Percentiles rank a stretch among this genome's conserved stretches.
Conservation (phyloP, 2,113 vertebrate genomes). For the Vanacampus margaritifer region DNA sequence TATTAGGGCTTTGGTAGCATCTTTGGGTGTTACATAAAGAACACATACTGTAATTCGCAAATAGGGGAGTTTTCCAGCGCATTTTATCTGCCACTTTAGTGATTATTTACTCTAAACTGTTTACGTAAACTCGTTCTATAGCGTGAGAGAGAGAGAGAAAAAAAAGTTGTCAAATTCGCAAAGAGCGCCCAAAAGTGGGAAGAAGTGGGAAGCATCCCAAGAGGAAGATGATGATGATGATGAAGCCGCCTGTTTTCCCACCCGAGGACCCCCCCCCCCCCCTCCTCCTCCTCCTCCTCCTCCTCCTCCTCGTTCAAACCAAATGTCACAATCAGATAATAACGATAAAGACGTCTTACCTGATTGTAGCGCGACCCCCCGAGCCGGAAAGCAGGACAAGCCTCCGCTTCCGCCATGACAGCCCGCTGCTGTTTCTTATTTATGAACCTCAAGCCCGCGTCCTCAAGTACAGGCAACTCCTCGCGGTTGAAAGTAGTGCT, state of each 20-base stretch:
- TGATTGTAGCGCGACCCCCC: conserved; percentile 88
- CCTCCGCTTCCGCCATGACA: conserved; percentile 81
- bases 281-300: neutral
- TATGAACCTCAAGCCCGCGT: conserved; percentile 46
- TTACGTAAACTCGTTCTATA: conserved; percentile 13
- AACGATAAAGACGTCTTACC: conserved; percentile 60
- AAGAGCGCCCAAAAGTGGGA: neutral
- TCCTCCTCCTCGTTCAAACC: conserved; percentile 15
- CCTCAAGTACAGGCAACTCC: conserved; percentile 60
- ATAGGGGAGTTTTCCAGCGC: neutral
- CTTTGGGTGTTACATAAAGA: no score
- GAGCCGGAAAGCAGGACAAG: conserved; percentile 83
- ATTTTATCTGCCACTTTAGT: no score
- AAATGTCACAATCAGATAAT: conserved; percentile 5
- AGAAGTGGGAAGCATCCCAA: conserved; percentile 17
- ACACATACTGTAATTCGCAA: neutral
- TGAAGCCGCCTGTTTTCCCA: conserved; percentile 28
- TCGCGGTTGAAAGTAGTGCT: conserved; percentile 49
- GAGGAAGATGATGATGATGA: conserved; percentile 22
- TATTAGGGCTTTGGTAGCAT: no score
- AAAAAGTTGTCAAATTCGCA: neutral
- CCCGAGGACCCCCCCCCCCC: conserved; percentile 22
- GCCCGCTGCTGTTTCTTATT: conserved; percentile 61
- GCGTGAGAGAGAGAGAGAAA: conserved; percentile 20
- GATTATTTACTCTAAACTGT: neutral